Percentiles rank a stretch among this genome's conserved stretches.
These are phyloP conservation scores for Callosobruchus maculatus DNA, from an alignment of 2,888 invertebrate genomes.

Conservation along the genomic window DNA sequence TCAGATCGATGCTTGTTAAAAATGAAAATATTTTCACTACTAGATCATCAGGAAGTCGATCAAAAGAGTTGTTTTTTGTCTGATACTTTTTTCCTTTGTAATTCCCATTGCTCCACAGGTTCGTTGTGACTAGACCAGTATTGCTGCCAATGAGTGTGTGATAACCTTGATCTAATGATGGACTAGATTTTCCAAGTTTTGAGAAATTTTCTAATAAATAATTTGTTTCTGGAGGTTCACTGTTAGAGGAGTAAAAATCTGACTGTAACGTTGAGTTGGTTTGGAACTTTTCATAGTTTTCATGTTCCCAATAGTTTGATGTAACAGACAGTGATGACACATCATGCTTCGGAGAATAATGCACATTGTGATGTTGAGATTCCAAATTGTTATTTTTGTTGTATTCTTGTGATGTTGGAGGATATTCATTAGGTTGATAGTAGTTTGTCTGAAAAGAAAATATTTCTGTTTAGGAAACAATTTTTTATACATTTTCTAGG, in stretches of 20 bases:
- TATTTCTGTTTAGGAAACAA: not conserved
- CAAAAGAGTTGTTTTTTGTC: constrained; percentile 53
- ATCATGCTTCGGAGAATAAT: constrained; percentile 42
- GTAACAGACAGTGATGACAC: constrained; percentile 44
- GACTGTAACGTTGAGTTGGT: constrained; percentile 20
- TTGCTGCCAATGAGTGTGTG: constrained; percentile 69
- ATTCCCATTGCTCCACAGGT: constrained; percentile 45
- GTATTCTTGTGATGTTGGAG: constrained; percentile 29
- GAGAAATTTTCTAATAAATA: constrained; percentile 47
- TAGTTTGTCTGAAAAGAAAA: constrained; percentile 32
- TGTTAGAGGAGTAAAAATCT: constrained; percentile 15
- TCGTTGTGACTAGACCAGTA: constrained; percentile 47
- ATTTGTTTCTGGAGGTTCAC: constrained; percentile 33
- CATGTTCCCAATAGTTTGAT: constrained; percentile 46
- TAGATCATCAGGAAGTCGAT: constrained; percentile 64
- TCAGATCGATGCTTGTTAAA: constrained; percentile 68
- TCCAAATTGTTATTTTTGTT: constrained; percentile 20
- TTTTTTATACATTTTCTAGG: too few relatives aligned
- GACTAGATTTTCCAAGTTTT: constrained; percentile 55
- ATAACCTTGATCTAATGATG: constrained; percentile 77
- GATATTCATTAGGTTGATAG: constrained; percentile 31
- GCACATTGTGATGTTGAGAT: constrained; percentile 20
- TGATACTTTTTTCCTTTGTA: constrained; percentile 40
- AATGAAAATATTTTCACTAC: constrained; percentile 67
- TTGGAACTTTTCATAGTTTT: constrained; percentile 36